phyloP scores from a whole-genome alignment of 2,113 vertebrate species.

The Spizaetus ornatus region DNA sequence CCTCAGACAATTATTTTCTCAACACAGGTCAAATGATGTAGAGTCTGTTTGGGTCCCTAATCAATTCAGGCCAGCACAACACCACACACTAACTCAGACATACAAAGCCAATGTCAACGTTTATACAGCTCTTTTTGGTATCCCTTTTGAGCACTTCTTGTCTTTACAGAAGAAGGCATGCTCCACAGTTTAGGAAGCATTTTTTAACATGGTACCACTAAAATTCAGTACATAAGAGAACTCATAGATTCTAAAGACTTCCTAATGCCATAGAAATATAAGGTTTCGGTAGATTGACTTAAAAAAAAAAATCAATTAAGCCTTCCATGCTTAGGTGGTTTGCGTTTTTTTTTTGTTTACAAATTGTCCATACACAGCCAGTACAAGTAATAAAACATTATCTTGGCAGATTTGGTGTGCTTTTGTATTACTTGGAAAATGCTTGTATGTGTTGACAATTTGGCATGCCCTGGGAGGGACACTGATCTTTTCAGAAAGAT shows the following conservation, averaged over 20 bases:
- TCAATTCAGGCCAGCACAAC: neutral
- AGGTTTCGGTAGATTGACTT: neutral
- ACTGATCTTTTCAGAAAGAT: neutral
- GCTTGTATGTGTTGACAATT: neutral
- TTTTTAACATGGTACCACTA: neutral
- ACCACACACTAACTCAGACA: neutral
- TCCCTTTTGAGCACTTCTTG: neutral
- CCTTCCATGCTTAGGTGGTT: neutral
- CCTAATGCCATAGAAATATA: neutral
- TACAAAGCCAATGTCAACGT: neutral
- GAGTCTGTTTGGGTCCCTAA: neutral
- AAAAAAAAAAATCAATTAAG: neutral
- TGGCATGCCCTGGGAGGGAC: neutral
- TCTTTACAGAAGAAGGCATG: neutral
- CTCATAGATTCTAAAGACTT: neutral
- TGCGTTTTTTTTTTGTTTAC: neutral
- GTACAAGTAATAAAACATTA: neutral
- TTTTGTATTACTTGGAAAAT: neutral
- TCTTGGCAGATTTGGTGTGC: neutral
- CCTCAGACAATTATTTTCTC: neutral
- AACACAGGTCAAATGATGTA: neutral
- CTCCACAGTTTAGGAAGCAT: neutral
- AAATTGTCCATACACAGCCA: neutral
- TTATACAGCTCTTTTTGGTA: neutral
- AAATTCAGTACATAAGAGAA: neutral